Percentiles rank a stretch among this genome's conserved stretches.
Conservation (phyloP, 2,113 vertebrate genomes). For the Bos taurus region ARS-UCD2.0 NC_037340.1:60683001-60683500, state of each 20-base stretch:
- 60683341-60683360: not conserved
- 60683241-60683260: not conserved
- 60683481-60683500: not conserved
- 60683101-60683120: not conserved
- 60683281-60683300: not conserved
- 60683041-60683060: not conserved
- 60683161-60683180: not conserved
- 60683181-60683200: not conserved
- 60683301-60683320: not conserved
- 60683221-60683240: not conserved
- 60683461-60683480: not conserved
- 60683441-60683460: not conserved
- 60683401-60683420: not conserved
- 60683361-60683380: not conserved
- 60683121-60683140: not conserved
- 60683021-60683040: not conserved
- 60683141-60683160: not conserved
- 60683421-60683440: not conserved
- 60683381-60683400: not conserved
- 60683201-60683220: not conserved
- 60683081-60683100: not conserved
- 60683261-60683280: not conserved
- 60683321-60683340: not conserved
- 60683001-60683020: not conserved
- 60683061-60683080: not conserved